Conservation (phyloP, 2,888 invertebrate genomes). For the Endotricha flammealis region DNA sequence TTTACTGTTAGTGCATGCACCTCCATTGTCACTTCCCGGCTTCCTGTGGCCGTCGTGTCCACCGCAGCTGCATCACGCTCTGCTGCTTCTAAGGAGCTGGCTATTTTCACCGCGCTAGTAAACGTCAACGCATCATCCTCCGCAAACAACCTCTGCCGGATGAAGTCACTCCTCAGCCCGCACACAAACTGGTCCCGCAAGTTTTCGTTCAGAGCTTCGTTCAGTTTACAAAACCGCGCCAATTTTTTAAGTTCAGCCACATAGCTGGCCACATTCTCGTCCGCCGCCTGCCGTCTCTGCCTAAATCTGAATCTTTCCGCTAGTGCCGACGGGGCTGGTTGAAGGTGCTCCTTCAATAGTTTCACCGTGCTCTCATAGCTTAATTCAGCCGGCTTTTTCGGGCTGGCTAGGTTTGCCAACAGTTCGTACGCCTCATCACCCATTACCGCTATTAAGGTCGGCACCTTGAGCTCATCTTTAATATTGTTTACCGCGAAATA, state of each 20-base stretch:
- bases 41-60: too few relatives aligned
- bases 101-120: slow-evolving; percentile 8
- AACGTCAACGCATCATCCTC: slow-evolving; percentile 13
- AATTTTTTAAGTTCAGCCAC: slow-evolving; percentile 7
- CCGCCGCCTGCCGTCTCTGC: slow-evolving; percentile 8
- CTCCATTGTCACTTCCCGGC: neutral
- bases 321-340: neutral
- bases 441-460: too few relatives aligned
- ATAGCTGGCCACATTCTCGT: slow-evolving; percentile 7
- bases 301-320: slow-evolving; percentile 8
- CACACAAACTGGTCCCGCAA: slow-evolving; percentile 14
- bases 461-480: too few relatives aligned
- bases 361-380: neutral
- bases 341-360: neutral
- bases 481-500: too few relatives aligned
- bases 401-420: too few relatives aligned
- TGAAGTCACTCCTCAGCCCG: slow-evolving; percentile 13
- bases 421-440: too few relatives aligned
- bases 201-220: slow-evolving; percentile 3
- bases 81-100: slow-evolving; percentile 15
- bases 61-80: slow-evolving; percentile 14
- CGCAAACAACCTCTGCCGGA: slow-evolving; percentile 17
- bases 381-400: neutral
- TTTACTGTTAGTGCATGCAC: too few relatives aligned
- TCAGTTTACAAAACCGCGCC: slow-evolving; percentile 4